Evolutionary conservation across 2,113 vertebrate species (phyloP), one percentile per base, ranked within the genome.

Genomic region (Microcebus lehilahytsara): DNA sequence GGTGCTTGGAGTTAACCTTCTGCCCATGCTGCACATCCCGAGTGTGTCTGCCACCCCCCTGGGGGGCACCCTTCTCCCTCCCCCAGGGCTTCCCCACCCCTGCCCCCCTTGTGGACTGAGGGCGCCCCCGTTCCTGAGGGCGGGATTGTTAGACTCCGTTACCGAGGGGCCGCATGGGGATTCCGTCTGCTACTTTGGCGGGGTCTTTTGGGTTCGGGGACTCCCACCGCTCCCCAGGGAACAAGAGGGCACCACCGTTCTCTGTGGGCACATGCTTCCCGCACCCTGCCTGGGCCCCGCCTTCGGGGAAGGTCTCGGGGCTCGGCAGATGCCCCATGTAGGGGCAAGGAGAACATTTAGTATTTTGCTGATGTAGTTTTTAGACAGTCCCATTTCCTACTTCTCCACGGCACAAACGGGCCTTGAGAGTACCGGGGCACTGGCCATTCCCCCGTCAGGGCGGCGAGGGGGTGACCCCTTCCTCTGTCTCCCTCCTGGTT

Each of bases 101-200:
- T 69, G 13, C 1, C 6, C 17, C 22, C 25, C n/a, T 2, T 4
- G 19, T 20, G 67, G 51, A 58, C 30, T 0, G 19, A 1, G 58
- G 20, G 60, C 27, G 25, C 25, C 32, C 25, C 25, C 8, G 4
- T 27, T 32, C 34, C 32, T n/a, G 32, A 32, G 66, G 12, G 34
- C n/a, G 66, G 34, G 32, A n/a, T 4, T 9, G 5, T 22, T 34
- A 25, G 34, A 60, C 5, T 0, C 4, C 7, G 0, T 25, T 20
- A 10, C 27, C 1, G 0, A 2, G 78, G 83, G 22, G 23, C 2
- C 23, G 23, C 3, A 0, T 2, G 9, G 71, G 58, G 34, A 34
- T 20, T 53, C 17, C 17, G 53, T 46, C 53, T 11, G 22, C 42
- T 64, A 0, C 42, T 23, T 19, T 30, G 77, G 37, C 69, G 0